Evolutionary conservation across 2,113 vertebrate species (phyloP).

Genomic region (Bucco capensis): DNA sequence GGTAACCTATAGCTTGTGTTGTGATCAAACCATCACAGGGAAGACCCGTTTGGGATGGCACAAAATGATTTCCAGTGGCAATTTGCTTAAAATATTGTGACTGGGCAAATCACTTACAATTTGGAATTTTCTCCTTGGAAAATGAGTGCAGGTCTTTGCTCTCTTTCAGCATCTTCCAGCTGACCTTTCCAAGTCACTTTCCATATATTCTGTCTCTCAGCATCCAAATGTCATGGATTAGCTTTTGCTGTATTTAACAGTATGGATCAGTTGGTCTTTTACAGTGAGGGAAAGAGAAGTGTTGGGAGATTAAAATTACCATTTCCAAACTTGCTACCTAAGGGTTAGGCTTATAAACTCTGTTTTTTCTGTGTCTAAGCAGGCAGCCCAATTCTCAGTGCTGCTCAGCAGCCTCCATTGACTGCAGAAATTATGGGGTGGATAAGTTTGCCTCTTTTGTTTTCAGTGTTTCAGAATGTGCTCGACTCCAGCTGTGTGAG

Average conservation of each 20-base stretch:
- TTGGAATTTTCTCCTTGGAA: not conserved
- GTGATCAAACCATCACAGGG: not conserved
- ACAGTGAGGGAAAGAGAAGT: not conserved
- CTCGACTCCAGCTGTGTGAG: constrained; percentile 58
- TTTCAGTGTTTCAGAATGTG: constrained; percentile 53
- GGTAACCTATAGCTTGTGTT: not conserved
- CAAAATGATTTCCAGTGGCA: not conserved
- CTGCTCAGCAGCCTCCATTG: constrained; percentile 34
- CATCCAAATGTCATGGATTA: not conserved
- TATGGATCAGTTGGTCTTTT: not conserved
- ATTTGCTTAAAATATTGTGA: not conserved
- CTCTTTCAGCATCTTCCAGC: not conserved
- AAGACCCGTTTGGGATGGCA: not conserved
- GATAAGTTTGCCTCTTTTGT: constrained; percentile 58
- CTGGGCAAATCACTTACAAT: not conserved
- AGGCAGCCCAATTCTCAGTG: not conserved
- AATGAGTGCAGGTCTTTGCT: not conserved
- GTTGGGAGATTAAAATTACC: not conserved
- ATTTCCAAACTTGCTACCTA: not conserved
- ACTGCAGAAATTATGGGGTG: constrained; percentile 50
- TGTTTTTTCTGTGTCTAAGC: not conserved
- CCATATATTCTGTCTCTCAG: not conserved
- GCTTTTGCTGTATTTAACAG: not conserved
- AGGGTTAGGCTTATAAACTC: not conserved
- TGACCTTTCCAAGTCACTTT: not conserved